A percentile compares a stretch with the other conserved stretches of the same genome.
These are phyloP conservation scores for Drosophila dunni DNA, from an alignment of 1,140 invertebrate genomes.

Conservation along the genomic window DNA sequence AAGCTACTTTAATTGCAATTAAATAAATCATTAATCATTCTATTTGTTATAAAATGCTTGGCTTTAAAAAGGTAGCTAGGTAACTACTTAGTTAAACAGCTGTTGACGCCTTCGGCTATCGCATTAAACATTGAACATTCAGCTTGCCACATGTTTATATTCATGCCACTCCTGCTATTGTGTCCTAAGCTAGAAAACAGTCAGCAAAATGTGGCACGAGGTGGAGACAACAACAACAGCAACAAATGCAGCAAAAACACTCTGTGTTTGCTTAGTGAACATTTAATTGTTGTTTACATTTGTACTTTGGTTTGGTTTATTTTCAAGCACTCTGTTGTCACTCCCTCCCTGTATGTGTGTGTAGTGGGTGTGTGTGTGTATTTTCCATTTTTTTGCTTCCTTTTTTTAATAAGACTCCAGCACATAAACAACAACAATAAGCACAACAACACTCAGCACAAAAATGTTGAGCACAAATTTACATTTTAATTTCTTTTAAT, in stretches of 20 bases:
- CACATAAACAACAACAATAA: slow-evolving; percentile 36
- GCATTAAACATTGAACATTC: neutral
- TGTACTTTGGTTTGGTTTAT: slow-evolving; percentile 79
- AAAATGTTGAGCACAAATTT: slow-evolving; percentile 56
- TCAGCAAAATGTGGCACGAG: neutral
- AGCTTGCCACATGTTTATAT: slow-evolving; percentile 2
- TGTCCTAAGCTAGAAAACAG: no score
- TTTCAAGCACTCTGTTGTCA: slow-evolving; percentile 49
- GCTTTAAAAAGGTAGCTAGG: no score
- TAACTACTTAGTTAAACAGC: slow-evolving; percentile 1
- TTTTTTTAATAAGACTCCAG: slow-evolving; percentile 66
- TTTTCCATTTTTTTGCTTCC: slow-evolving; percentile 10
- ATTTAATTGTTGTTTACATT: slow-evolving; percentile 83
- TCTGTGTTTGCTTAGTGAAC: slow-evolving; percentile 78
- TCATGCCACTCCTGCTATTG: neutral
- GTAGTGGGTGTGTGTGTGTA: neutral
- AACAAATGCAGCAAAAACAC: neutral
- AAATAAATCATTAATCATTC: slow-evolving; percentile 21
- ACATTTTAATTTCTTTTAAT: slow-evolving; percentile 83
- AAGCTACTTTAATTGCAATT: slow-evolving; percentile 4
- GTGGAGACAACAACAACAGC: neutral
- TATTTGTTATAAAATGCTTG: slow-evolving; percentile 2
- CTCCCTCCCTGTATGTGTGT: neutral
- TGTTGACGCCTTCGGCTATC: slow-evolving; percentile 1
- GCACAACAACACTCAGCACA: slow-evolving; percentile 7